Base-by-base conservation (phyloP, 2,888 invertebrate genomes). In the Chrysolina haemoptera region DNA sequence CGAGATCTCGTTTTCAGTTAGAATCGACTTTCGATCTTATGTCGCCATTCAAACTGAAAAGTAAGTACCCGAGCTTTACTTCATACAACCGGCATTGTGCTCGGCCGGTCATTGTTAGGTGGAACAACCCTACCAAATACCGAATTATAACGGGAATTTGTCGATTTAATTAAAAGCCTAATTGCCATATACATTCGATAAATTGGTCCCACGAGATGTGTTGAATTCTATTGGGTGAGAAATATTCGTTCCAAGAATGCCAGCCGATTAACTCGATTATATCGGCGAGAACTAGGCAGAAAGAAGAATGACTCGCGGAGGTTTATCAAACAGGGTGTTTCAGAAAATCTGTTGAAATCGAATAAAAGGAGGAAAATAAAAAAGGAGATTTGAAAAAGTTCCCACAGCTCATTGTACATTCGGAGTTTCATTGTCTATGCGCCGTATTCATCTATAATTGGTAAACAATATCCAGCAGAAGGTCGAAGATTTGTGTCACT, bases 161-260 rank as follows among this genome's bases (percentile, higher is more conserved):
- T 59, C 59, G 59, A 59, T 59, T 59, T n/a, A 59, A 59, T 59
- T 27, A 22, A 59, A 59, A 27, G 59, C 59, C 35, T 27, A 59
- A 59, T 59, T 59, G 59, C 59, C 35, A 59, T 59, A 59, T 27
- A 27, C 35, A 59, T 59, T 59, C 59, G 35, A 35, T n/a, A 59
- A 59, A 59, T 59, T 59, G 59, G 22, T 59, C 59, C 5, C n/a
- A n/a, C 2, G n/a, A n/a, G 35, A 59, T 59, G 14, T 59, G 35
- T 35, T 59, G 16, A 27, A 59, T 59, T 22, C 22, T 59, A 59
- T 27, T 8, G 35, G 27, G 16, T 22, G 59, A 59, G 9, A n/a
- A 35, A 22, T 27, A 27, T 59, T 59, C n/a, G 16, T 50, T 59
- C 14, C 27, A n/a, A 35, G 27, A 35, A 59, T 59, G 22, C 14